These are phyloP conservation scores for Antidorcas marsupialis DNA, from an alignment of 2,113 vertebrate genomes.

Conservation along the genomic window DNA sequence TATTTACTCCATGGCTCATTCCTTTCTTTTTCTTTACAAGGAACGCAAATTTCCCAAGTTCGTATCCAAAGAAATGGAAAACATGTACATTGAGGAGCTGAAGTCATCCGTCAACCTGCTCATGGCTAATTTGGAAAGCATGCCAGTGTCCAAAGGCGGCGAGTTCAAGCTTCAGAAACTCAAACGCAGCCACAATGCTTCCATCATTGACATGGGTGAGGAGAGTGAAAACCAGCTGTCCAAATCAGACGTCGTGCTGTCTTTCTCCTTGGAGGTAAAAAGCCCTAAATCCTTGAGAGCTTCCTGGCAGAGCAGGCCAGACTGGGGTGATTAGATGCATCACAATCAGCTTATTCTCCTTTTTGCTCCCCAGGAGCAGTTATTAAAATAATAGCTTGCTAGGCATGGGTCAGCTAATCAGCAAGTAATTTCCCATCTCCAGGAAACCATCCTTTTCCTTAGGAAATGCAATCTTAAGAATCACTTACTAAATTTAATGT, in stretches of 20 bases:
- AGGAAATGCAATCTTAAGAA: neutral
- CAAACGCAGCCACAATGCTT: slow-evolving; percentile 96
- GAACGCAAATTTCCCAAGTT: slow-evolving; percentile 96
- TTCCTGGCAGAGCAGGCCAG: neutral
- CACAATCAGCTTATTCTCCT: neutral
- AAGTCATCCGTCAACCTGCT: slow-evolving; percentile 97
- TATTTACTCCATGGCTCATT: neutral
- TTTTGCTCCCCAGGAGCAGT: neutral
- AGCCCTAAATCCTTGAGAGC: neutral
- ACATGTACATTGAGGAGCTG: slow-evolving; percentile 96
- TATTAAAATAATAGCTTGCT: slow-evolving; percentile 31
- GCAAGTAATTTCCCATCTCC: neutral
- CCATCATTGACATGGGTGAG: slow-evolving; percentile 99
- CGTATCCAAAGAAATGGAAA: slow-evolving; percentile 97
- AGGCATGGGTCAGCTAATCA: slow-evolving; percentile 7
- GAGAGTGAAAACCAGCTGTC: slow-evolving; percentile 98
- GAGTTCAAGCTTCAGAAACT: slow-evolving; percentile 99
- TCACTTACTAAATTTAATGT: neutral
- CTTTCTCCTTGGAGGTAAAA: slow-evolving; percentile 96
- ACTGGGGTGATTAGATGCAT: neutral
- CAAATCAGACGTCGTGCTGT: slow-evolving; percentile 96
- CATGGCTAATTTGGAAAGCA: slow-evolving; percentile 99
- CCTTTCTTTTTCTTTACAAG: slow-evolving; percentile 75
- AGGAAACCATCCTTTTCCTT: neutral
- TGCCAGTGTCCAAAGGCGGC: slow-evolving; percentile 98